A percentile compares a stretch with the other conserved stretches of the same genome.
phyloP scores from a whole-genome alignment of 2,113 vertebrate species.

The Lethenteron reissneri region DNA sequence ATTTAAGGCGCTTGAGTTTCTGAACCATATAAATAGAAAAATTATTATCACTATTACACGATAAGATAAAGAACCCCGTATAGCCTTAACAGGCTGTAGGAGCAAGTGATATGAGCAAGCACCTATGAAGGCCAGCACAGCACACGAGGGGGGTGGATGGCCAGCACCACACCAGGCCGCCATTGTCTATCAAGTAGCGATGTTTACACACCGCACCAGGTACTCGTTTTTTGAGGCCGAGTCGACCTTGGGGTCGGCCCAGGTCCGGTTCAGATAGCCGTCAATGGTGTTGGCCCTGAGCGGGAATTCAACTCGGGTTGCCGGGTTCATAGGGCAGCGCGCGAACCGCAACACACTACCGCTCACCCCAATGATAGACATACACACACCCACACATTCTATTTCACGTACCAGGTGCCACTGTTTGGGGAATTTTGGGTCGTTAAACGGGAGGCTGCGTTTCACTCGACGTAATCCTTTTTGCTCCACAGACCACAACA shows the following conservation, averaged over 20 bases:
- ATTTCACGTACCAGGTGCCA: slow-evolving; percentile 70
- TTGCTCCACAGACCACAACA: slow-evolving; percentile 66
- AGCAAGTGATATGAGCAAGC: too few species aligned
- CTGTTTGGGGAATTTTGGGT: slow-evolving; percentile 64
- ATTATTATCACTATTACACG: too few species aligned
- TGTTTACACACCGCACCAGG: neutral
- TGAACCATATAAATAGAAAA: too few species aligned
- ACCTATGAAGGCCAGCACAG: too few species aligned
- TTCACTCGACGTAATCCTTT: slow-evolving; percentile 56
- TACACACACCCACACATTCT: neutral
- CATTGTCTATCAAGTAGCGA: too few species aligned
- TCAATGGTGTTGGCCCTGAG: neutral
- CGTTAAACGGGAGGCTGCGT: slow-evolving; percentile 63
- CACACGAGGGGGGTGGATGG: too few species aligned
- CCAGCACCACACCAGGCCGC: too few species aligned
- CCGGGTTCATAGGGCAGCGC: neutral
- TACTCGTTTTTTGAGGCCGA: neutral
- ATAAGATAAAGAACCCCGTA: too few species aligned
- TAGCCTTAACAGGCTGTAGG: too few species aligned
- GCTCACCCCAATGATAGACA: neutral
- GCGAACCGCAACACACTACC: neutral
- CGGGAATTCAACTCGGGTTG: too few species aligned
- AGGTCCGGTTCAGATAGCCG: neutral
- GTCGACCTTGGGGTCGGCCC: neutral
- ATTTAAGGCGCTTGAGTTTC: too few species aligned